These are phyloP conservation scores for Ploceus nigricollis DNA, from an alignment of 2,113 vertebrate species.

Conservation along the genomic window DNA sequence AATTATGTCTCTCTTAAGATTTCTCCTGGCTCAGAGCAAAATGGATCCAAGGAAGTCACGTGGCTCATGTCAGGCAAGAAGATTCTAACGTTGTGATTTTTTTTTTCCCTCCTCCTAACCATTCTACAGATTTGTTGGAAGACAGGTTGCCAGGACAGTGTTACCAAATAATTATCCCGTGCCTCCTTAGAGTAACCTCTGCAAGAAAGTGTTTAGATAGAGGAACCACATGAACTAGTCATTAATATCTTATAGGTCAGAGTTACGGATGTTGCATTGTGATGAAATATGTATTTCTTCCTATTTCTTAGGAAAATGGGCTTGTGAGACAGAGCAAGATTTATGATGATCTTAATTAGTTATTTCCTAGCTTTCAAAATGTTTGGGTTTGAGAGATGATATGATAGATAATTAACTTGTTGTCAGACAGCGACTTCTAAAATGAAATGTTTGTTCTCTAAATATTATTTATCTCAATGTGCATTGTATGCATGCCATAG, in stretches of 20 bases:
- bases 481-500: neutral
- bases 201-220: slow-evolving; percentile 16
- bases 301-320: slow-evolving; percentile 53
- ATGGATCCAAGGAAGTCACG: neutral
- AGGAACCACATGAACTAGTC: neutral
- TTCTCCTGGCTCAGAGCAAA: neutral
- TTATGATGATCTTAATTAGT: slow-evolving; percentile 62
- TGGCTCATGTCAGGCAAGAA: neutral
- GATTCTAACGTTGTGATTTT: neutral
- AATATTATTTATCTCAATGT: slow-evolving; percentile 9
- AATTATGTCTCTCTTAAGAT: neutral
- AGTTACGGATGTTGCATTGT: slow-evolving; percentile 18
- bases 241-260: slow-evolving; percentile 48
- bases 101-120: neutral
- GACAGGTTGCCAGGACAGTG: neutral
- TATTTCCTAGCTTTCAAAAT: slow-evolving; percentile 63
- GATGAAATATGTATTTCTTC: slow-evolving; percentile 53
- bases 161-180: neutral
- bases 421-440: slow-evolving; percentile 34
- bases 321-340: slow-evolving; percentile 45
- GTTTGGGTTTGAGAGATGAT: slow-evolving; percentile 60
- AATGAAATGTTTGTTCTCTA: slow-evolving; percentile 47
- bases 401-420: slow-evolving; percentile 62
- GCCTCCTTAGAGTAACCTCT: neutral
- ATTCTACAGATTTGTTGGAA: neutral